Evolutionary conservation across 1,140 invertebrate genomes (phyloP), one percentile per base, ranked within the genome.

Genomic region (Lordiphosa stackelbergi): DNA sequence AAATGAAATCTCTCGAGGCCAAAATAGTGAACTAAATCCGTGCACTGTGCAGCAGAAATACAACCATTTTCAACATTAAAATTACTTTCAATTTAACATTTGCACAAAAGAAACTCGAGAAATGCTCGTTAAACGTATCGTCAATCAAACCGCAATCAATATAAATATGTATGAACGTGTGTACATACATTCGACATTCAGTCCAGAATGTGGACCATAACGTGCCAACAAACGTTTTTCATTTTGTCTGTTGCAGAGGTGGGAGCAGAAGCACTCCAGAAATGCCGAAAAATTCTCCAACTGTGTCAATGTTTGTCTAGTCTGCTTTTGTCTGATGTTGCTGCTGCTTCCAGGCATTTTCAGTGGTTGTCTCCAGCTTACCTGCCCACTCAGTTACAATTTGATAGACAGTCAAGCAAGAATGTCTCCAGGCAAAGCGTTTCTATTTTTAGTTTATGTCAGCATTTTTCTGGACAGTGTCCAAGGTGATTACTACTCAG

Each of bases 301-400:
- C 75, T 78, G 74, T 59, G 40, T 53, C 43, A 74, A 78, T 66
- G 43, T 81, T 79, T 69, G 12, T 10, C 22, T 34, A 58, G 51
- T 34, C 52, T 59, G 58, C 40, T 8, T 3, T 3, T 19, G 24
- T 46, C 43, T 46, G 43, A 13, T 13, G 12, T 5, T 11, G 41
- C 41, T 43, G 24, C 34, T 11, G 12, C 22, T 38, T 31, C 12
- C n/a, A 22, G 19, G 12, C 51, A n/a, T 52, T n/a, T 9, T 24
- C 3, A 7, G 13, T 47, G 5, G 12, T 4, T 11, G 34, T 22
- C 38, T 7, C 8, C 11, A 7, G 28, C 0, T 9, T 6, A 12
- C 12, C 10, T 2, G 24, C 3, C 31, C 22, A 38, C 8, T 2
- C 45, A 79, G 74, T 81, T 11, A 24, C 9, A 40, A 52, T 54